Conservation (phyloP, 2,113 vertebrate genomes). For the Pelobates fuscus region DNA sequence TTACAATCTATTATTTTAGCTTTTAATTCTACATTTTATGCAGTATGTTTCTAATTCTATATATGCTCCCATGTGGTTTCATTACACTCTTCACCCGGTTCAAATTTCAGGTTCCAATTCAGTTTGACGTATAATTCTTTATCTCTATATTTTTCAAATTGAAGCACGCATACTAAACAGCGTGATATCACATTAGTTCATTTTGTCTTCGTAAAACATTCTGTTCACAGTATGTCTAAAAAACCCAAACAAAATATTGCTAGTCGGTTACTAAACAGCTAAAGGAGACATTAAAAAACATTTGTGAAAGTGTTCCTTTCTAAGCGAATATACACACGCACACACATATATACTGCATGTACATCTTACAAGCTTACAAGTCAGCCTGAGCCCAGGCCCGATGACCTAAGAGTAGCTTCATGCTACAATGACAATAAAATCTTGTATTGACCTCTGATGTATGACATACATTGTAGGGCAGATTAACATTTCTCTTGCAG, state of each 20-base stretch:
- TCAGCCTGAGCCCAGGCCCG: too few species aligned
- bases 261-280: constrained; percentile 28
- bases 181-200: constrained; percentile 7
- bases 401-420: not conserved
- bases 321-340: not conserved
- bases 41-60: not conserved
- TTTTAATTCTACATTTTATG: constrained; percentile 21
- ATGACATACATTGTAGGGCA: constrained; percentile 28
- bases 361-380: too few species aligned
- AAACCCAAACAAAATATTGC: constrained; percentile 12
- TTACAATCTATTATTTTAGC: too few species aligned
- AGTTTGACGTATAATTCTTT: not conserved
- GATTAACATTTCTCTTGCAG: constrained; percentile 31
- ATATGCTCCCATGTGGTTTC: not conserved
- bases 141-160: not conserved
- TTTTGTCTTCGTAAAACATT: constrained; percentile 1
- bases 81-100: not conserved
- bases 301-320: constrained; percentile 15
- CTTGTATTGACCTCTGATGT: constrained; percentile 22
- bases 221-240: constrained; percentile 22
- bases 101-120: not conserved
- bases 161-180: not conserved
- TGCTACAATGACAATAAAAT: constrained; percentile 26
- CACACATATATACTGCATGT: too few species aligned
- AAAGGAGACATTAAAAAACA: constrained; percentile 12